These are phyloP conservation scores for Spilogale gracilis DNA, from an alignment of 2,113 vertebrate genomes.

Conservation along the genomic window DNA sequence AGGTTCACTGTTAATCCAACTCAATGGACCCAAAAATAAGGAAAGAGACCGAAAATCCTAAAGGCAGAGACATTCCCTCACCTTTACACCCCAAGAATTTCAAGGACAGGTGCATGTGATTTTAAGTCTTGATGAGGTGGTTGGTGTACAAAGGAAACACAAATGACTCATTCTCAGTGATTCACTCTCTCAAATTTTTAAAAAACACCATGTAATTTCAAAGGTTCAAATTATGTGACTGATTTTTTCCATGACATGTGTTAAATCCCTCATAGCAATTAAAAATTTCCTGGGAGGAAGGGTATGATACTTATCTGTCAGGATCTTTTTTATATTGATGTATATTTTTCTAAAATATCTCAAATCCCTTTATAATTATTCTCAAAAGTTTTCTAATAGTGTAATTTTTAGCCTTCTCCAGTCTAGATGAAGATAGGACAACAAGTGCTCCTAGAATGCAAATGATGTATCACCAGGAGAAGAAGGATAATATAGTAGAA, in stretches of 20 bases:
- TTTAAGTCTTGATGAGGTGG: background rate
- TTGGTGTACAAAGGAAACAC: background rate
- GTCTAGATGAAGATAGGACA: background rate
- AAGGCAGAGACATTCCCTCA: background rate
- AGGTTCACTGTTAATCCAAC: background rate
- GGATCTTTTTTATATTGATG: background rate
- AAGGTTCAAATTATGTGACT: slow-evolving; percentile 58
- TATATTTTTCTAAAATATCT: slow-evolving; percentile 6
- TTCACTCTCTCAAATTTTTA: background rate
- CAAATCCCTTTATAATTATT: background rate
- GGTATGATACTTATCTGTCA: background rate
- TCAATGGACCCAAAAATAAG: background rate
- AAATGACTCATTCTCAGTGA: slow-evolving; percentile 64
- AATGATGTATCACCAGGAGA: background rate
- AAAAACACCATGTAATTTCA: slow-evolving; percentile 46
- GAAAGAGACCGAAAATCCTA: background rate
- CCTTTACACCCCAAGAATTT: background rate
- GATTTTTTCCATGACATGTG: background rate
- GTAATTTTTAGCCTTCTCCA: background rate
- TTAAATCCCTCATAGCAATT: slow-evolving; percentile 36
- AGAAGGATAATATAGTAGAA: background rate
- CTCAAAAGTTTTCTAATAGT: background rate
- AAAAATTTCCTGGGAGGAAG: slow-evolving; percentile 46
- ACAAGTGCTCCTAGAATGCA: background rate
- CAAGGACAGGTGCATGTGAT: background rate